A percentile compares a stretch with the other conserved stretches of the same genome.
Evolutionary conservation across 2,113 vertebrate genomes (phyloP).

Genomic region (Haplotaxodon microlepis): DNA sequence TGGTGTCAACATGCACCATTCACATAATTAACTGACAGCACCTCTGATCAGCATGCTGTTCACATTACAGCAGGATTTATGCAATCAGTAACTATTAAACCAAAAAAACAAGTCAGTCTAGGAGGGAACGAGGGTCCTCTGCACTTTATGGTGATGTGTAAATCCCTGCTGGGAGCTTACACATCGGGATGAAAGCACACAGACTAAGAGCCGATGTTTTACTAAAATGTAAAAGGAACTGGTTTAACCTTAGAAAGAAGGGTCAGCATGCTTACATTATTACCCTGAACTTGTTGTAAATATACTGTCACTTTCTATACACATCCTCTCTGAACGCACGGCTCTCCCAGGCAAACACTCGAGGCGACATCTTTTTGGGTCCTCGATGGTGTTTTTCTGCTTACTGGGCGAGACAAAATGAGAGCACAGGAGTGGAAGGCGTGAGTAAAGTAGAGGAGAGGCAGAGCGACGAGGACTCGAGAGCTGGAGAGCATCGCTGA

Average conservation of each 20-base stretch:
- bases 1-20: background rate
- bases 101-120: background rate
- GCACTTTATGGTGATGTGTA: background rate
- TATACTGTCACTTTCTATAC: background rate
- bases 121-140: background rate
- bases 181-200: background rate
- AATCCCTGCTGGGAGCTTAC: background rate
- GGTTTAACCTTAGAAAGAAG: background rate
- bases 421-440: constrained; percentile 23
- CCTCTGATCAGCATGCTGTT: background rate
- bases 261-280: background rate
- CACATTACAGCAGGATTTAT: background rate
- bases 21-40: background rate
- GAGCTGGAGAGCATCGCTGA: constrained; percentile 39
- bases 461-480: constrained; percentile 12
- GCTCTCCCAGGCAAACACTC: background rate
- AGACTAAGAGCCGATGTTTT: background rate
- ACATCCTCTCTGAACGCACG: background rate
- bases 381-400: background rate
- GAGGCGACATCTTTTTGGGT: background rate
- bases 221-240: background rate
- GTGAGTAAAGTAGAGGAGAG: constrained; percentile 25
- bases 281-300: accelerated
- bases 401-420: constrained; percentile 4
- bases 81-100: background rate